A percentile compares a stretch with the other conserved stretches of the same genome.
phyloP scores from a whole-genome alignment of 1,140 invertebrate species.

The Kradibia gibbosae region DNA sequence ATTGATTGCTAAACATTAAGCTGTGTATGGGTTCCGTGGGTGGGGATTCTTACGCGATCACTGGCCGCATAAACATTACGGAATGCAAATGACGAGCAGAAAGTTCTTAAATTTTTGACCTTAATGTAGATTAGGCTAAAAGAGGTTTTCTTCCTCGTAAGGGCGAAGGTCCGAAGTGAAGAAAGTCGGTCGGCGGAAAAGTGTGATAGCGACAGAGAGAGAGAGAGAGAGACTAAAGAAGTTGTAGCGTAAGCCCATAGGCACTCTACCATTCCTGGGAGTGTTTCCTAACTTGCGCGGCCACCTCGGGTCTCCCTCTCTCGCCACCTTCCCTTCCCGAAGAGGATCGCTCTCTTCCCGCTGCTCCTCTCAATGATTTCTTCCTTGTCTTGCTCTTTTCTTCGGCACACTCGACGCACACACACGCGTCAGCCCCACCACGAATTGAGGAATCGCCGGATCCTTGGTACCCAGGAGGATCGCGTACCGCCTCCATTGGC shows the following conservation, averaged over 20 bases:
- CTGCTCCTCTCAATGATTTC: not conserved
- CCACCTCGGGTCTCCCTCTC: constrained; percentile 37
- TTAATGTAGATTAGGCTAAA: no score
- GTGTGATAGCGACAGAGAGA: constrained; percentile 20
- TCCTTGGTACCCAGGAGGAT: not conserved
- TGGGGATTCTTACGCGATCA: no score
- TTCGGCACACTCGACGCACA: constrained; percentile 13
- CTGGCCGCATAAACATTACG: not conserved
- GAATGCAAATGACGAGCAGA: not conserved
- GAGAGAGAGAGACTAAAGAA: constrained; percentile 44
- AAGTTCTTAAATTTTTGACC: not conserved
- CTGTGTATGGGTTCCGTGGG: not conserved
- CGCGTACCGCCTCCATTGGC: constrained; percentile 59
- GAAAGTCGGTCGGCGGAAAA: not conserved
- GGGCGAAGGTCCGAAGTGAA: not conserved
- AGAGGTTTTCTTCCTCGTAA: no score
- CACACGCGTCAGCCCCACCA: not conserved
- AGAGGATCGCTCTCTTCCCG: not conserved
- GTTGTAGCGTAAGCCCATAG: constrained; percentile 55
- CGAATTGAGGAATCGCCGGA: no score
- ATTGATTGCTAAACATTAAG: not conserved
- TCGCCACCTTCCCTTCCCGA: constrained; percentile 5
- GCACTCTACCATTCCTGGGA: not conserved
- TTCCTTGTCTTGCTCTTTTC: constrained; percentile 41
- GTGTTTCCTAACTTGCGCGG: constrained; percentile 30